Evolutionary conservation across 2,888 invertebrate species (phyloP).

Genomic region (Hanleya hanleyi): DNA sequence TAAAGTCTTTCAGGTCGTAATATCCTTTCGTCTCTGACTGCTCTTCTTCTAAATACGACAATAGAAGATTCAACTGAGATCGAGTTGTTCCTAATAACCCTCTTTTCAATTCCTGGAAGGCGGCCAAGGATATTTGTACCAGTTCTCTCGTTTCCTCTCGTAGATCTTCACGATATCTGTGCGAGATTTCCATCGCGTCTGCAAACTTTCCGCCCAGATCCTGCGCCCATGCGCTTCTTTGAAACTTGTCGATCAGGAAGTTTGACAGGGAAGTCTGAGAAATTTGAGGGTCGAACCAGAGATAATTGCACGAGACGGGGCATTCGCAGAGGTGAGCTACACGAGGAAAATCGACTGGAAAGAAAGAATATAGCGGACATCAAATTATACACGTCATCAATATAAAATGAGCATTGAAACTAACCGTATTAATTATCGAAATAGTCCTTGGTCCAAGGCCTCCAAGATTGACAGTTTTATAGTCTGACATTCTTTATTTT

Average conservation of each 20-base stretch:
- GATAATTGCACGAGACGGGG: constrained; percentile 55
- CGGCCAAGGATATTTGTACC: not conserved
- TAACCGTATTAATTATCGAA: no score
- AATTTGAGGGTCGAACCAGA: constrained; percentile 55
- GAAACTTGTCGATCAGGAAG: not conserved
- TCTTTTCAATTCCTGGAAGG: not conserved
- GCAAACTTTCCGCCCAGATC: not conserved
- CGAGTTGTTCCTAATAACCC: not conserved
- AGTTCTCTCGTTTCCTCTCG: not conserved
- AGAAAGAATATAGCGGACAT: not conserved
- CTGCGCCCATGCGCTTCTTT: not conserved
- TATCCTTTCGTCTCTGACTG: no score
- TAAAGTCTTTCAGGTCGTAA: constrained; percentile 33
- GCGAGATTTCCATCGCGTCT: not conserved
- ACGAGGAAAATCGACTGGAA: not conserved
- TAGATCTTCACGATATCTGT: not conserved
- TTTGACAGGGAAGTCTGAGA: constrained; percentile 48
- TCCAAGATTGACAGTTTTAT: no score
- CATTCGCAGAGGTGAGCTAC: constrained; percentile 42
- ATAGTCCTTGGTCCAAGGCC: no score
- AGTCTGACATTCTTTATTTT: no score
- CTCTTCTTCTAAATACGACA: no score
- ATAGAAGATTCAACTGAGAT: no score
- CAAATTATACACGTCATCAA: no score
- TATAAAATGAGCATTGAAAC: no score